phyloP scores from a whole-genome alignment of 1,140 invertebrate genomes.

The Eueides isabella region DNA sequence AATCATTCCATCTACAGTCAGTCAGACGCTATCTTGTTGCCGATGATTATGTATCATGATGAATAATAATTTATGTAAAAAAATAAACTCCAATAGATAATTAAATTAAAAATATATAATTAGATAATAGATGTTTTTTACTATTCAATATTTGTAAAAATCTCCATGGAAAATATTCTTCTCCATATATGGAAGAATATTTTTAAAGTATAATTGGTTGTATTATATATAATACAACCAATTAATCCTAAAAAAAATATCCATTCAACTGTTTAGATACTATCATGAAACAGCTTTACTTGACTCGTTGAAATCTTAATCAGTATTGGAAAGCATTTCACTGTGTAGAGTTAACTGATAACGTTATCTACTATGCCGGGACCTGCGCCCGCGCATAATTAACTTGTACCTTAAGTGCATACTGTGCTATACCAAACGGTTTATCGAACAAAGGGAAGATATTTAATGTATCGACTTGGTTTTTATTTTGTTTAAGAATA shows the following conservation, averaged over 20 bases:
- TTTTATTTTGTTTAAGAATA: neutral
- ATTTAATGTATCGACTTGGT: neutral
- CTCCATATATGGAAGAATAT: too few species aligned
- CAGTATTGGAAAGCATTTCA: slow-evolving; percentile 31
- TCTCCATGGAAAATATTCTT: too few species aligned
- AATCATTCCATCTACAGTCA: too few species aligned
- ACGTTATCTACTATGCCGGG: slow-evolving; percentile 43
- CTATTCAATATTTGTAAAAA: too few species aligned
- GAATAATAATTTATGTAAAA: too few species aligned
- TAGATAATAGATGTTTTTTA: too few species aligned
- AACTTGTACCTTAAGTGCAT: slow-evolving; percentile 50
- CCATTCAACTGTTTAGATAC: neutral
- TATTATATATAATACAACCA: too few species aligned
- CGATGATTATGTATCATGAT: too few species aligned
- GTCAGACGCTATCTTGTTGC: too few species aligned
- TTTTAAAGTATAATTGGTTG: too few species aligned
- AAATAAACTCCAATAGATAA: too few species aligned
- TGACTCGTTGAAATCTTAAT: slow-evolving; percentile 18
- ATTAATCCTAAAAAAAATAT: neutral
- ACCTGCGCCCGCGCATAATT: slow-evolving; percentile 43
- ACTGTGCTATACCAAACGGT: slow-evolving; percentile 27
- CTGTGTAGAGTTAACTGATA: slow-evolving; percentile 36
- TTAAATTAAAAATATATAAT: too few species aligned
- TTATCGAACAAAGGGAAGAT: slow-evolving; percentile 4
- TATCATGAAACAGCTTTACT: neutral